Evolutionary conservation across 2,888 invertebrate genomes (phyloP), one percentile per base, ranked within the genome.

Genomic region (Scaptomyza caliginosa): DNA sequence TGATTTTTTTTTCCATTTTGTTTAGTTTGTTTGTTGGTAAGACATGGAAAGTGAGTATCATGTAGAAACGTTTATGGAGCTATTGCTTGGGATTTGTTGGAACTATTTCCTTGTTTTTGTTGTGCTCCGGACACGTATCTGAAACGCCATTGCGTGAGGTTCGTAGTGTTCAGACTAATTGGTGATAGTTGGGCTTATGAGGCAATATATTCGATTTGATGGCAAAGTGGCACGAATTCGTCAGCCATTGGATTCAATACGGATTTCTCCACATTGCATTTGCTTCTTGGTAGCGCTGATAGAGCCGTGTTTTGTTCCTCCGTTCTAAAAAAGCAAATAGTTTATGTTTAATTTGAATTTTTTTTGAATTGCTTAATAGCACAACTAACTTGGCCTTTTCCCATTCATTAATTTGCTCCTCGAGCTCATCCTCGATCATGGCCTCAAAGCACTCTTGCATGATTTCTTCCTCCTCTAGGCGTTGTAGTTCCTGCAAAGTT

Each of bases 391-490:
- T 90, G 68, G 84, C 89, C 73, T 89, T 89, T 58, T 90, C 87
- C 90, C 89, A 90, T 73, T 90, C 90, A 55, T 88, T 86, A 23
- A 90, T 81, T 71, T 92, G 91, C 72, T 93, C 93, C 1, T 93
- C 88, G 77, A 93, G 92, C 78, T 96, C 96, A 80, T 96, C 96
- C 67, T 95, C 95, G 57, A 96, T 88, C 95, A 96, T 96, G 4
- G 96, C 96, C 86, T 96, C 96, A 77, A 96, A 94, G 89, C 96
- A 97, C 89, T 97, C 96, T 88, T 96, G 95, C 95, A 96, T 96
- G 11, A 96, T 90, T 10, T 96, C 96, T 86, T 97, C 96, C 86
- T 97, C 97, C 88, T 97, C 96, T 17, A 97, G 89, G 86, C 96
- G 95, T 90, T 96, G 95, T 92, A 96, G 93, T 67, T 96, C 96